Evolutionary conservation across 2,797 vertebrate species (phyloP).

Genomic region (Sphenopsis melanotis): DNA sequence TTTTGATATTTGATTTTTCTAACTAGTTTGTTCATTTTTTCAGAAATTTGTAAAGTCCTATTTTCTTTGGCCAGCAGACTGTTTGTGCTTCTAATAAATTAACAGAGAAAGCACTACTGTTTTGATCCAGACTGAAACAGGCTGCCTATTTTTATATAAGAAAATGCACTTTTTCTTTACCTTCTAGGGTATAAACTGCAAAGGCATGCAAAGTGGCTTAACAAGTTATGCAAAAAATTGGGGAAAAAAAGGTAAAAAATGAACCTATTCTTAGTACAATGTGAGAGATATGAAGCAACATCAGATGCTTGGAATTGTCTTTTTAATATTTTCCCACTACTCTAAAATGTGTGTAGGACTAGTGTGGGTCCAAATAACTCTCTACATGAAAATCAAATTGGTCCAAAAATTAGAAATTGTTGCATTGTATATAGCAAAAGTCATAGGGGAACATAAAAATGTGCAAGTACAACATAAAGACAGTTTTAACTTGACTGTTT

Average conservation of each 20-base stretch:
- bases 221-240: background rate
- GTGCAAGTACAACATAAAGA: background rate
- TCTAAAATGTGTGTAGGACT: background rate
- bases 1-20: background rate
- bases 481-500: background rate
- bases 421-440: background rate
- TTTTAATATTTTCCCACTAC: accelerated
- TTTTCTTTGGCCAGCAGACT: background rate
- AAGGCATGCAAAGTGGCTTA: background rate
- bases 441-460: background rate
- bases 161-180: background rate
- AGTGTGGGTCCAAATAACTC: background rate
- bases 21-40: background rate
- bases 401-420: background rate
- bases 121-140: background rate
- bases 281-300: background rate
- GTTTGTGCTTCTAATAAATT: background rate
- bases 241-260: accelerated
- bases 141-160: background rate
- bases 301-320: background rate
- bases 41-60: background rate
- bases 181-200: background rate
- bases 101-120: background rate
- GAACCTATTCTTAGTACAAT: background rate
- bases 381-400: background rate